Evolutionary conservation across 2,113 vertebrate species (phyloP), one percentile per base, ranked within the genome.

Genomic region (Oxyruncus cristatus): DNA sequence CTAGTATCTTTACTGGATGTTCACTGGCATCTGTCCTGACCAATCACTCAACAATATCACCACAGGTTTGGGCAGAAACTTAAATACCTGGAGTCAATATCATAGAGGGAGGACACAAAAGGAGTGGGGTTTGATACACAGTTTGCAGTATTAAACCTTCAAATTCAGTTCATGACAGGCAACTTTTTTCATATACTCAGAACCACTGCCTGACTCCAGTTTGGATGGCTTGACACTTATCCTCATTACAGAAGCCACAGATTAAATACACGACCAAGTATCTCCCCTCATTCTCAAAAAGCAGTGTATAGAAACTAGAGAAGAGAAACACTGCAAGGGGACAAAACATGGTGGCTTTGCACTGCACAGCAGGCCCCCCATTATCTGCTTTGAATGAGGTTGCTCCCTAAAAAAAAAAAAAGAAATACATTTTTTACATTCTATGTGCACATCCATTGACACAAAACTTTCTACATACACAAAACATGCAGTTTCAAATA

Each of bases 121-220:
- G 5, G 24, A 92, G 12, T 27, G 8, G 0, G 2, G 58, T 49
- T 28, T 46, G 5, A 37, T 39, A 74, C 5, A 12, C 0, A 41
- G 53, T 32, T 58, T 85, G 30, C 39, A 88, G 50, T 35, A 42
- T 3, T 59, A 78, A 65, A 37, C 12, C 14, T 73, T 63, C 37
- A 76, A 39, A 70, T 63, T 73, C 46, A 76, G 37, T 42, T 87
- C 21, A 90, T 1, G 1, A 56, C 14, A 75, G n/a, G 24, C 37
- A 65, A 5, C 30, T 21, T 59, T 71, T 55, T 77, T 35, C 21
- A 52, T 28, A 50, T 37, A 46, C 8, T 50, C 14, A 27, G 37
- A 92, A 84, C 14, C 62, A 83, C 4, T 62, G 11, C 6, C 15
- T 77, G 39, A 37, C 10, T 80, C 23, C 37, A 41, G 30, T 53